phyloP scores from a whole-genome alignment of 1,140 invertebrate species.

The Brachystomella parvula region DNA sequence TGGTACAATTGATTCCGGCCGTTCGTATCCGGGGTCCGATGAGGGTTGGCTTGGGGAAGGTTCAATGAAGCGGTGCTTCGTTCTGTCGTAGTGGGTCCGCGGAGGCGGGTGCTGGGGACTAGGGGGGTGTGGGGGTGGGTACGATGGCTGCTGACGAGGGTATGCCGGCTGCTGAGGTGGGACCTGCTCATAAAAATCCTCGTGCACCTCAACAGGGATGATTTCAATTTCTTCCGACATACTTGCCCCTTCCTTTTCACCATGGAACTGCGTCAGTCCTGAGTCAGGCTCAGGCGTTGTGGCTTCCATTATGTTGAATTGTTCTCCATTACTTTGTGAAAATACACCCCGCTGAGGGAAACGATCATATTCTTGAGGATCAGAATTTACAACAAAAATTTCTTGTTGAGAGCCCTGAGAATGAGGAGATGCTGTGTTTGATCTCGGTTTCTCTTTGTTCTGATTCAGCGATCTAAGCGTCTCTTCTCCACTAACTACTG shows the following conservation, averaged over 20 bases:
- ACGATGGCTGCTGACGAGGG: neutral
- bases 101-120: neutral
- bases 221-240: neutral
- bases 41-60: neutral
- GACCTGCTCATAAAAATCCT: neutral
- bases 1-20: neutral
- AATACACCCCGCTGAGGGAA: neutral
- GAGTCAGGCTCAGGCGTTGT: neutral
- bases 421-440: too few relatives aligned
- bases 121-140: too few relatives aligned
- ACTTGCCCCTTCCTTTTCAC: neutral
- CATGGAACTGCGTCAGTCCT: neutral
- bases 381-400: neutral
- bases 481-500: neutral
- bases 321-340: neutral
- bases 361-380: neutral
- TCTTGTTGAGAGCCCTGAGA: neutral
- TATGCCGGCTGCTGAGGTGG: neutral
- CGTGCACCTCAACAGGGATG: neutral
- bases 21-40: neutral
- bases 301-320: neutral
- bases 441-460: too few relatives aligned
- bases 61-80: constrained; percentile 11
- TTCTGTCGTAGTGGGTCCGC: constrained; percentile 16
- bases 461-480: neutral